phyloP scores from a whole-genome alignment of 2,797 vertebrate genomes.

The Phrynocephalus forsythii region DNA sequence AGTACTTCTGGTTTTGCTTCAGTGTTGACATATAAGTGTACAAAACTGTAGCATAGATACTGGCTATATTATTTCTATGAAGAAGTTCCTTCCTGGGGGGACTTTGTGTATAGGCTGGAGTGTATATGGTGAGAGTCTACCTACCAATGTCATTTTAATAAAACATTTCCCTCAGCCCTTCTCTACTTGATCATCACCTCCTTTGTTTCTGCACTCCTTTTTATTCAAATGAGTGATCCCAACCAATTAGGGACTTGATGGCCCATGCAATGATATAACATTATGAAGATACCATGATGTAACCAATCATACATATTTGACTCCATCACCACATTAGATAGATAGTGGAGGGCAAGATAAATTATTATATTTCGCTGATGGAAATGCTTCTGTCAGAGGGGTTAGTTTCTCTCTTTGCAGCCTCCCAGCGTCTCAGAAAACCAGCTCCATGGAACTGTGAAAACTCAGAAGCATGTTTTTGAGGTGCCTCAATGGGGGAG shows the following conservation, averaged over 20 bases:
- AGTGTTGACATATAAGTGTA: background rate
- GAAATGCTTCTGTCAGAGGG: background rate
- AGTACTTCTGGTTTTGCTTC: background rate
- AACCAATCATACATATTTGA: background rate
- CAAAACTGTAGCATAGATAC: background rate
- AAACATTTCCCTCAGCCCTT: background rate
- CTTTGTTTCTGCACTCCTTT: background rate
- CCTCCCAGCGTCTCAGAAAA: background rate
- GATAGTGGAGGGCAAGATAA: background rate
- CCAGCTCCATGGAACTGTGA: background rate
- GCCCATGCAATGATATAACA: background rate
- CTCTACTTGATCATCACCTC: background rate
- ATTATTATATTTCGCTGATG: background rate
- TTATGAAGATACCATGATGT: background rate
- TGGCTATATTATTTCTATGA: background rate
- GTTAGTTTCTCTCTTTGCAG: background rate
- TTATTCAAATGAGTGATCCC: background rate
- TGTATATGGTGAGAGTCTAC: background rate
- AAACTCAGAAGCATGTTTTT: background rate
- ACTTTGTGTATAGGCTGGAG: background rate
- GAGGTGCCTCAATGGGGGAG: too few relatives aligned
- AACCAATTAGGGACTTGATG: background rate
- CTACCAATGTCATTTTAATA: background rate
- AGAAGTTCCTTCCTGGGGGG: background rate
- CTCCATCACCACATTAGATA: background rate